phyloP scores from a whole-genome alignment of 2,113 vertebrate species.

The Rhadina sibilatrix region DNA sequence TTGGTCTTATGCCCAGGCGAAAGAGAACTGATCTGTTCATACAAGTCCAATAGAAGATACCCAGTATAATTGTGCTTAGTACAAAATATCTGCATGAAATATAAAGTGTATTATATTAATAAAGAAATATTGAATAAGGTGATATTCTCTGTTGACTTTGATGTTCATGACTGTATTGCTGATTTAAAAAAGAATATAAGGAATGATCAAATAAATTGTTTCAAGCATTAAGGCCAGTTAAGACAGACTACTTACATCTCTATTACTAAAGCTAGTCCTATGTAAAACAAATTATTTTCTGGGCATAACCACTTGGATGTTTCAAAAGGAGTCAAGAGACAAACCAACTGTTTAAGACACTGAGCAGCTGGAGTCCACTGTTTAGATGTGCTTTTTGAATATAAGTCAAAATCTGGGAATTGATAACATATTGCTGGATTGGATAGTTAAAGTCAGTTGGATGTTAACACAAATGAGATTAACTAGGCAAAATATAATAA shows the following conservation, averaged over 20 bases:
- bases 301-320: background rate
- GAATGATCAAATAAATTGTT: background rate
- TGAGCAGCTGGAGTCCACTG: background rate
- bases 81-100: background rate
- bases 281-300: background rate
- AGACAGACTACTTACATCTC: background rate
- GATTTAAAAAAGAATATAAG: background rate
- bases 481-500: slow-evolving; percentile 16
- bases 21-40: background rate
- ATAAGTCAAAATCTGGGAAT: background rate
- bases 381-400: background rate
- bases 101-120: background rate
- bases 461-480: slow-evolving; percentile 7
- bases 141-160: background rate
- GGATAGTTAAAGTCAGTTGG: slow-evolving; percentile 15
- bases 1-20: background rate
- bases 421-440: background rate
- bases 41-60: background rate
- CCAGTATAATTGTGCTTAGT: background rate
- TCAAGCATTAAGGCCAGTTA: background rate
- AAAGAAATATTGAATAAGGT: background rate
- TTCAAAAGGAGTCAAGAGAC: background rate
- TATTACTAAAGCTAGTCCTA: background rate
- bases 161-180: background rate
- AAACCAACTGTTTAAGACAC: background rate